These are phyloP conservation scores for Apantesis nais DNA, from an alignment of 2,888 invertebrate species.

Conservation along the genomic window DNA sequence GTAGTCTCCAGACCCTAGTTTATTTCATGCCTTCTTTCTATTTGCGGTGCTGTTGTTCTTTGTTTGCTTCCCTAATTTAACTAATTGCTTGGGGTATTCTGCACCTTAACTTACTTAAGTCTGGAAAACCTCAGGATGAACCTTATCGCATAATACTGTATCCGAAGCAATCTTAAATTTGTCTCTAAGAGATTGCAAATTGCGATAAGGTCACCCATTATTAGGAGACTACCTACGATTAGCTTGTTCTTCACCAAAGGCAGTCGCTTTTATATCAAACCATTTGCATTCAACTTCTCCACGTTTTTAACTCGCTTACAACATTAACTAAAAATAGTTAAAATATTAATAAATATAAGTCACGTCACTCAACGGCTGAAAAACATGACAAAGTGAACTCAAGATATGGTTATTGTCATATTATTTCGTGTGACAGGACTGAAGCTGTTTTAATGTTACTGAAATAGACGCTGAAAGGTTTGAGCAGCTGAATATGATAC, in stretches of 20 bases:
- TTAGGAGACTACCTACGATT: too few species aligned
- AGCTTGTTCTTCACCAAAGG: conserved; percentile 6
- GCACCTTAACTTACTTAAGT: not conserved
- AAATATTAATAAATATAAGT: conserved; percentile 61
- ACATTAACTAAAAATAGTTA: conserved; percentile 50
- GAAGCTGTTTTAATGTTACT: conserved; percentile 59
- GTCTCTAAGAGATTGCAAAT: too few species aligned
- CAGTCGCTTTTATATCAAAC: not conserved
- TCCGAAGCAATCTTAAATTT: not conserved
- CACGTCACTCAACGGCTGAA: conserved; percentile 58
- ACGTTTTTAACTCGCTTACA: conserved; percentile 16
- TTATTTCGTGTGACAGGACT: conserved; percentile 67
- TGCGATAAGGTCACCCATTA: too few species aligned
- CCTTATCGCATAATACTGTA: not conserved
- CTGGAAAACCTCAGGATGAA: not conserved
- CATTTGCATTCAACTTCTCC: not conserved
- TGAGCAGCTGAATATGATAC: conserved; percentile 51
- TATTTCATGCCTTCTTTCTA: too few species aligned
- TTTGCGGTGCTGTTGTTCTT: too few species aligned
- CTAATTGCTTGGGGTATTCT: too few species aligned
- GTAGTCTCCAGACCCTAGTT: too few species aligned
- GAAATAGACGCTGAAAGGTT: conserved; percentile 57
- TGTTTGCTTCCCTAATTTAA: too few species aligned
- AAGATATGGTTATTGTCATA: conserved; percentile 74
- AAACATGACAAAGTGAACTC: conserved; percentile 55